A percentile compares a stretch with the other conserved stretches of the same genome.
Evolutionary conservation across 2,888 invertebrate genomes (phyloP).

Genomic region (Ischnura elegans): DNA sequence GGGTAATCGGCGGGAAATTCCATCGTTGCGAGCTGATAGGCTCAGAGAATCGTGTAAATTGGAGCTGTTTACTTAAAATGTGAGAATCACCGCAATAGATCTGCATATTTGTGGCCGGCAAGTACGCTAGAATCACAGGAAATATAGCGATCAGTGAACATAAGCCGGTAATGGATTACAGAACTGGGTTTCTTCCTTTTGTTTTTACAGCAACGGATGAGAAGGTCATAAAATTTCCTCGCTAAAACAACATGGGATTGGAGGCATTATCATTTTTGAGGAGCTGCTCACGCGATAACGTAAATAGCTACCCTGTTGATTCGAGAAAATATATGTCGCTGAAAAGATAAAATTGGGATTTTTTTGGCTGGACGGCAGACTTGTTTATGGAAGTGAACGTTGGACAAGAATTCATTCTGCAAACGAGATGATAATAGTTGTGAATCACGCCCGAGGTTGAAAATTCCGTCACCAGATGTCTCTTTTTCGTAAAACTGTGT

Average conservation of each 20-base stretch:
- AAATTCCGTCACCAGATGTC: background rate
- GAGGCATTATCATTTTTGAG: background rate
- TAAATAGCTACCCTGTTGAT: background rate
- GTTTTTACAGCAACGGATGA: background rate
- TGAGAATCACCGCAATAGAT: background rate
- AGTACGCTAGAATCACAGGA: background rate
- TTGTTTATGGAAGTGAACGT: background rate
- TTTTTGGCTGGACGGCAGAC: background rate
- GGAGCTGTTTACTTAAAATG: background rate
- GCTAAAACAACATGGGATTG: background rate
- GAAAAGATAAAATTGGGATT: background rate
- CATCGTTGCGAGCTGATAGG: background rate
- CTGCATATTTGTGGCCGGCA: background rate
- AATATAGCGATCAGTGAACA: background rate
- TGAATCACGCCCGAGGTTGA: background rate
- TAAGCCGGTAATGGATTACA: background rate
- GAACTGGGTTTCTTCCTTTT: background rate
- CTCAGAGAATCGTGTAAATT: background rate
- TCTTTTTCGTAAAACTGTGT: background rate
- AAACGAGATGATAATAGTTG: background rate
- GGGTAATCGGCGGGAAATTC: background rate
- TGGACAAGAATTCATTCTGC: background rate
- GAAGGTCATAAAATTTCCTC: background rate
- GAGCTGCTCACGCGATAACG: background rate
- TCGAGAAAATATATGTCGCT: background rate